Percentiles rank a stretch among this genome's conserved stretches.
These are phyloP conservation scores for Xestia c-nigrum DNA, from an alignment of 2,888 invertebrate genomes.

Conservation along the genomic window DNA sequence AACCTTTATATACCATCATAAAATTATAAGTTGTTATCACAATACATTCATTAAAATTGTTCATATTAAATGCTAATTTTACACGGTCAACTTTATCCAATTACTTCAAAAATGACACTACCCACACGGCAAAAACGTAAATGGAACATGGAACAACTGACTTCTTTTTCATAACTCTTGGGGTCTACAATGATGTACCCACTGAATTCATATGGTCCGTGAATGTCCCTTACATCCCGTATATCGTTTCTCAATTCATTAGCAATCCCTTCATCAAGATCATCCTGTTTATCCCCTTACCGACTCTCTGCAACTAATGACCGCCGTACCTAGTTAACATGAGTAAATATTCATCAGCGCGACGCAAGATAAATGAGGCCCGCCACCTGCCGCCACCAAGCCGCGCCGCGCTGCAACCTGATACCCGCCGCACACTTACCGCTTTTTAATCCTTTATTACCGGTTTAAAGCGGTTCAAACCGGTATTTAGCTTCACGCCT, in stretches of 20 bases:
- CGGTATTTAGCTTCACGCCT: slow-evolving; percentile 39
- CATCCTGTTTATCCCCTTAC: background rate
- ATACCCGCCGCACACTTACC: slow-evolving; percentile 50
- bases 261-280: background rate
- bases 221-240: background rate
- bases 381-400: slow-evolving; percentile 59
- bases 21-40: background rate
- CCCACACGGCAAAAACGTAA: background rate
- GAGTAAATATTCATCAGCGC: slow-evolving; percentile 74
- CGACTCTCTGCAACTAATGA: slow-evolving; percentile 57
- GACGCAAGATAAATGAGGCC: slow-evolving; percentile 69
- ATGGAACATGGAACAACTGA: background rate
- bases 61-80: background rate
- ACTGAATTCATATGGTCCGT: background rate
- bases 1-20: no score
- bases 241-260: background rate
- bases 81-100: background rate
- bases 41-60: background rate
- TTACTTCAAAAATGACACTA: background rate
- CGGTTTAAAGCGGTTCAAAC: slow-evolving; percentile 44
- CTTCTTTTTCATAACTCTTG: background rate
- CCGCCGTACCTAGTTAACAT: slow-evolving; percentile 69
- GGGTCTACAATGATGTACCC: background rate
- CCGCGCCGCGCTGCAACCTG: slow-evolving; percentile 37
- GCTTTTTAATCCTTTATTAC: slow-evolving; percentile 64